These are phyloP conservation scores for Paragorgia papillata DNA, from an alignment of 92 coral and sea anemone species.

Conservation along the genomic window DNA sequence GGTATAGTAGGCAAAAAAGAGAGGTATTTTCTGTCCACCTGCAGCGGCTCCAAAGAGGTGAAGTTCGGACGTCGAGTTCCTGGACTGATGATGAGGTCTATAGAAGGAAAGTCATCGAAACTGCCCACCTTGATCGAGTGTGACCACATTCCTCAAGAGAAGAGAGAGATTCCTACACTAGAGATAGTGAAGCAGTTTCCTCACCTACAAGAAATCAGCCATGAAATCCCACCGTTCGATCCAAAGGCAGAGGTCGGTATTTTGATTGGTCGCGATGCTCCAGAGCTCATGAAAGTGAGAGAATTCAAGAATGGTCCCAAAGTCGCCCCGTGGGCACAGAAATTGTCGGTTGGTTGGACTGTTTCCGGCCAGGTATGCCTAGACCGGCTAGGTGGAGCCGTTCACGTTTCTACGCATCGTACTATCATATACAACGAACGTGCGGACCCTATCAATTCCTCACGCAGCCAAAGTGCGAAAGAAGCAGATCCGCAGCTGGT, in stretches of 20 bases:
- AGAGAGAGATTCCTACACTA: conserved; percentile 63
- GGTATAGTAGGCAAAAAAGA: conserved; percentile 49
- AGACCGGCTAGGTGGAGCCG: conserved; percentile 40
- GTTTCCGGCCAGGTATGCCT: conserved; percentile 53
- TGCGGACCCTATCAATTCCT: background rate
- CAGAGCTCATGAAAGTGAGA: conserved; percentile 45
- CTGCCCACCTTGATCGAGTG: conserved; percentile 65
- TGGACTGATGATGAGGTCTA: conserved; percentile 39
- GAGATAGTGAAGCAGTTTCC: conserved; percentile 52
- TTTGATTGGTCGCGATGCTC: conserved; percentile 51
- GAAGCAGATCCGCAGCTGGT: background rate
- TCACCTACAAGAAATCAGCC: conserved; percentile 42
- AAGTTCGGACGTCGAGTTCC: conserved; percentile 61
- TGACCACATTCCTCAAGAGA: conserved; percentile 60
- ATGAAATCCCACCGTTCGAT: conserved; percentile 55
- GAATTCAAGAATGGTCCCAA: conserved; percentile 40
- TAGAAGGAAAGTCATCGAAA: conserved; percentile 27
- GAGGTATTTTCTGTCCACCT: conserved; percentile 58
- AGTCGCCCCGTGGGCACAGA: conserved; percentile 46
- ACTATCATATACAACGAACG: background rate
- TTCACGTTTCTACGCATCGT: conserved; percentile 33
- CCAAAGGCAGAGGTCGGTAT: conserved; percentile 33
- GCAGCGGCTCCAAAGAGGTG: conserved; percentile 50
- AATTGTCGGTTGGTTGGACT: conserved; percentile 51
- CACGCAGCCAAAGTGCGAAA: background rate